These are phyloP conservation scores for Scylla paramamosain DNA, from an alignment of 1,140 invertebrate genomes.

Conservation along the genomic window DNA sequence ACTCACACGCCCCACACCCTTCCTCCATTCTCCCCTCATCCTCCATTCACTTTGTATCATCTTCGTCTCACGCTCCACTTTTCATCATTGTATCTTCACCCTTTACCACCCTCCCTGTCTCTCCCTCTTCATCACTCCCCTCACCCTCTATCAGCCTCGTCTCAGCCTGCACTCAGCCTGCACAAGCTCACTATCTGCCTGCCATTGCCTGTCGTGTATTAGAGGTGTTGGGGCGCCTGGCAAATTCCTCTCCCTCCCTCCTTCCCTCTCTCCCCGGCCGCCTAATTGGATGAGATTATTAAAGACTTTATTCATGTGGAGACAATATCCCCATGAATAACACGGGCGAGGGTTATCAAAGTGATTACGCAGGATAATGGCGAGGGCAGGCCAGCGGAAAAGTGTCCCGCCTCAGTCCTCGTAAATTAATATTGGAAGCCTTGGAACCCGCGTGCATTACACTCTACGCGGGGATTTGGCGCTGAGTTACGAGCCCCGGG, in stretches of 20 bases:
- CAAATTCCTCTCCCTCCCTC: background rate
- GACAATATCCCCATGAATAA: slow-evolving; percentile 51
- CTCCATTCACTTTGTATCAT: background rate
- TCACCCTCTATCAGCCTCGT: background rate
- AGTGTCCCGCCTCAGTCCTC: too few species aligned
- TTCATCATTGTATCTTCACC: background rate
- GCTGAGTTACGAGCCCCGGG: too few species aligned
- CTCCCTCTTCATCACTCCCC: background rate
- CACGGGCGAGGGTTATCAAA: slow-evolving; percentile 39
- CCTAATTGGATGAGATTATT: slow-evolving; percentile 56
- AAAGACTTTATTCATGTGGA: slow-evolving; percentile 53
- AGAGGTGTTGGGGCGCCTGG: background rate
- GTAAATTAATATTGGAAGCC: too few species aligned
- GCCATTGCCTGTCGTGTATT: too few species aligned
- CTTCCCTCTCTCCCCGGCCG: background rate
- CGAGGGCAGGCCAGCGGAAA: background rate
- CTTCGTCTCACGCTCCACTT: background rate
- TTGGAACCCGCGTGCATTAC: too few species aligned
- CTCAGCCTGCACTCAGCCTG: background rate
- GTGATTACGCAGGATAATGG: slow-evolving; percentile 38
- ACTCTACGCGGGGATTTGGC: too few species aligned
- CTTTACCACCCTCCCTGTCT: background rate
- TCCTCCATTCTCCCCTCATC: too few species aligned
- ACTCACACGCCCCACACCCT: background rate
- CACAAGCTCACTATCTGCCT: too few species aligned